A percentile compares a stretch with the other conserved stretches of the same genome.
phyloP scores from a whole-genome alignment of 2,797 vertebrate species.

The Sebastes nivosus region DNA sequence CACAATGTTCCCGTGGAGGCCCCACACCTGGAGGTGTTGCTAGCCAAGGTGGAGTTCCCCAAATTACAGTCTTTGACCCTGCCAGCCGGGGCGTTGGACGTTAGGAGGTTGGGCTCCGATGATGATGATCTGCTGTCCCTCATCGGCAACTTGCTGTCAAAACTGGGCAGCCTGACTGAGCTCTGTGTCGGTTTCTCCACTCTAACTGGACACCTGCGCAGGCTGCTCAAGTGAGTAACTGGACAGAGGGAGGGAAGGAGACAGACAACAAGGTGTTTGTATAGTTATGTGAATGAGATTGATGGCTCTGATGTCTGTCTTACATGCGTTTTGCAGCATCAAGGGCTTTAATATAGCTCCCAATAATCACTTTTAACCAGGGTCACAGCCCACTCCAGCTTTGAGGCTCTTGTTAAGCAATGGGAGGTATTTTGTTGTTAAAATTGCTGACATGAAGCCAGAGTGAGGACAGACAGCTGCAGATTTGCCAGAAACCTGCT shows the following conservation, averaged over 20 bases:
- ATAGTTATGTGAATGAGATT: background rate
- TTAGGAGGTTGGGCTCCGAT: constrained; percentile 74
- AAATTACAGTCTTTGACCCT: constrained; percentile 87
- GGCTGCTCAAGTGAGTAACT: constrained; percentile 86
- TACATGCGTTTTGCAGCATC: background rate
- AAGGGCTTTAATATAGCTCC: constrained; percentile 25
- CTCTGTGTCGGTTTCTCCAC: constrained; percentile 90
- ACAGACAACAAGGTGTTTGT: background rate
- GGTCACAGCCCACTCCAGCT: background rate
- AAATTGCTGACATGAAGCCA: constrained; percentile 45
- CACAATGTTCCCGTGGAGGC: constrained; percentile 93
- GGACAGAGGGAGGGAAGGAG: background rate
- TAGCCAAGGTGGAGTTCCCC: constrained; percentile 85
- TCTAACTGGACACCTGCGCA: constrained; percentile 89
- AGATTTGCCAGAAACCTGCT: constrained; percentile 33
- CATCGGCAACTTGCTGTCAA: constrained; percentile 86
- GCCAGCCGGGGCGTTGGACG: constrained; percentile 88
- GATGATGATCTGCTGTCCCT: constrained; percentile 78
- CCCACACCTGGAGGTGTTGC: constrained; percentile 88
- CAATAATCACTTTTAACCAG: constrained; percentile 1
- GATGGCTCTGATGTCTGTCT: background rate
- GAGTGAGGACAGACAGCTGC: constrained; percentile 18
- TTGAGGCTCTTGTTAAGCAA: constrained; percentile 8
- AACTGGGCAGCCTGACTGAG: constrained; percentile 84
- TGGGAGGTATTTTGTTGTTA: constrained; percentile 40